Percentiles rank a stretch among this genome's conserved stretches.
These are phyloP conservation scores for Loripinus fragilis DNA, from an alignment of 2,888 invertebrate genomes.

Conservation along the genomic window DNA sequence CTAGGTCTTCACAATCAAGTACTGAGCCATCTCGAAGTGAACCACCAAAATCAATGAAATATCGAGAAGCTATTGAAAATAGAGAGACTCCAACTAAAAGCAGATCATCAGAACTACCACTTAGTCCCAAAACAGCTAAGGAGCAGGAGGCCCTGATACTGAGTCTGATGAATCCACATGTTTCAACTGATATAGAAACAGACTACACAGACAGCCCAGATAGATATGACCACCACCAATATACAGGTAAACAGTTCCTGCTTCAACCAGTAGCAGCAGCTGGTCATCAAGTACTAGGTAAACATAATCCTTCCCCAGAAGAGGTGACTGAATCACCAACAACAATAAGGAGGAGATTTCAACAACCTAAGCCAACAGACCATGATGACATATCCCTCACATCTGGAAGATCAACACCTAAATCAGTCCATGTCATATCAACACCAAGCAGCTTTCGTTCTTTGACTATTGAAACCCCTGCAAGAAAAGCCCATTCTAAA, in stretches of 20 bases:
- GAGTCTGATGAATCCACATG: constrained; percentile 43
- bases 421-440: constrained; percentile 12
- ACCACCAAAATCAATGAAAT: neutral
- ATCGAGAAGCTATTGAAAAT: neutral
- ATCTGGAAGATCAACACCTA: constrained; percentile 29
- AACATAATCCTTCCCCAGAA: neutral
- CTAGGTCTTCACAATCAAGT: constrained; percentile 1
- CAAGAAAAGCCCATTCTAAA: constrained; percentile 19
- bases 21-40: constrained; percentile 6
- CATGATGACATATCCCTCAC: constrained; percentile 21
- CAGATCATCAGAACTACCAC: neutral
- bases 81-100: neutral
- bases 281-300: neutral
- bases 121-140: neutral
- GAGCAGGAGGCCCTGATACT: constrained; percentile 46
- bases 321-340: constrained; percentile 36
- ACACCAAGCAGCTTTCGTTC: neutral
- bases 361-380: constrained; percentile 29
- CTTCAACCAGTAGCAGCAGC: neutral
- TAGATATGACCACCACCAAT: neutral
- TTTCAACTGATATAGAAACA: neutral
- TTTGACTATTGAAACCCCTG: neutral
- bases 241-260: neutral
- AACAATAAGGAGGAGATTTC: constrained; percentile 36
- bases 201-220: constrained; percentile 6